Evolutionary conservation across 2,888 invertebrate genomes (phyloP).

Genomic region (Coelogynopora nodosa): DNA sequence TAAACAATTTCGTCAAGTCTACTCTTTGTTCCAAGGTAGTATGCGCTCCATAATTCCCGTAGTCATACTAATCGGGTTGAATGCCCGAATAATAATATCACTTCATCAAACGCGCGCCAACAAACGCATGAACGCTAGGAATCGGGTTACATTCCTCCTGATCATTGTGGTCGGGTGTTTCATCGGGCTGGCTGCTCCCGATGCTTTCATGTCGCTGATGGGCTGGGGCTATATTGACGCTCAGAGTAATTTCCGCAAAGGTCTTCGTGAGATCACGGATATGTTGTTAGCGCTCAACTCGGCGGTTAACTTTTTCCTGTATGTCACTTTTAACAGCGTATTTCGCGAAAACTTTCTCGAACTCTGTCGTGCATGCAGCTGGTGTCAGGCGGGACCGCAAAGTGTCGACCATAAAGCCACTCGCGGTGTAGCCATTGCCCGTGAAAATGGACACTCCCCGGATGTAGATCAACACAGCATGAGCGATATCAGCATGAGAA

Average conservation of each 20-base stretch:
- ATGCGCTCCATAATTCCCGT: constrained; percentile 57
- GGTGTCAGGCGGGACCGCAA: neutral
- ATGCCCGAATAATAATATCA: constrained; percentile 56
- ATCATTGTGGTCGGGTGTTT: constrained; percentile 58
- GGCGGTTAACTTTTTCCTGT: constrained; percentile 58
- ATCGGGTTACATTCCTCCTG: constrained; percentile 59
- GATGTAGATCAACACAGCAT: neutral
- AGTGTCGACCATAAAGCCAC: neutral
- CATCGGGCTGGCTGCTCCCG: constrained; percentile 58
- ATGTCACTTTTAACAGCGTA: constrained; percentile 56
- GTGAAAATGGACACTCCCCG: neutral
- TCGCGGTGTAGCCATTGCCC: neutral
- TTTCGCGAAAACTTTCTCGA: constrained; percentile 56
- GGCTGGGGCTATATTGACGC: constrained; percentile 59
- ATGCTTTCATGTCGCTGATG: constrained; percentile 60
- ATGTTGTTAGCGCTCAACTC: constrained; percentile 58
- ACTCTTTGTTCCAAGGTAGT: constrained; percentile 56
- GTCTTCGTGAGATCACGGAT: constrained; percentile 59
- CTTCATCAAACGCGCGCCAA: constrained; percentile 52
- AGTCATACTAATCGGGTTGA: constrained; percentile 55
- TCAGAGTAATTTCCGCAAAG: constrained; percentile 54
- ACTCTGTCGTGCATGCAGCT: constrained; percentile 51
- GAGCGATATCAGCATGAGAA: neutral
- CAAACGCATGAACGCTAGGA: constrained; percentile 54
- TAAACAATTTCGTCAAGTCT: constrained; percentile 54